Conservation (phyloP, 2,797 vertebrate genomes). For the Onychomys torridus region DNA sequence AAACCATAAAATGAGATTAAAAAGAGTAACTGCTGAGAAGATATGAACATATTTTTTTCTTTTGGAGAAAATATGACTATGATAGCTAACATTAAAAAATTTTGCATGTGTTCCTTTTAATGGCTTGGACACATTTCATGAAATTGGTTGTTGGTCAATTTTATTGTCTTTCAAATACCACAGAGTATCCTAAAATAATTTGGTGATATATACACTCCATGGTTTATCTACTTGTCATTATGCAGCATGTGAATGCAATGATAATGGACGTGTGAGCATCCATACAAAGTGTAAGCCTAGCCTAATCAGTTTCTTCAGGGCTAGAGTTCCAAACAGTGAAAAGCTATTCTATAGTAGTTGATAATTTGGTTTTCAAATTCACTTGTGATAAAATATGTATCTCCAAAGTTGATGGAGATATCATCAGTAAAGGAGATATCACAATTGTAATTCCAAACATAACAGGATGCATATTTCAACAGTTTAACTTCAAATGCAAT, state of each 20-base stretch:
- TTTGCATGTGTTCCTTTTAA: not conserved
- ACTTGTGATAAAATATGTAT: slow-evolving; percentile 30
- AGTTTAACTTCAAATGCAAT: not conserved
- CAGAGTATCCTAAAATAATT: not conserved
- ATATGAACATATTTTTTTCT: not conserved
- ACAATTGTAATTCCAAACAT: slow-evolving; percentile 21
- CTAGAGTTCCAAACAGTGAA: not conserved
- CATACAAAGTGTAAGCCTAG: not conserved
- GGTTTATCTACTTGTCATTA: not conserved
- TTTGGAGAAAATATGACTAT: not conserved
- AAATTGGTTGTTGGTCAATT: not conserved
- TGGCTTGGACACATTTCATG: not conserved
- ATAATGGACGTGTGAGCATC: not conserved
- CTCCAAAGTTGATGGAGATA: not conserved
- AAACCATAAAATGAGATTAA: not conserved
- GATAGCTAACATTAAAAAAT: not conserved
- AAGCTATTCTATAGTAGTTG: not conserved
- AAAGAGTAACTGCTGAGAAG: not conserved
- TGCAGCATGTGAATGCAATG: not conserved
- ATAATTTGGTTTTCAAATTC: slow-evolving; percentile 47
- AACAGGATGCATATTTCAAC: slow-evolving; percentile 25
- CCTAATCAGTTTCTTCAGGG: not conserved
- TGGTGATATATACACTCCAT: not conserved
- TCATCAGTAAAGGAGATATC: not conserved
- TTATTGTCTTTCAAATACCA: not conserved